A percentile compares a stretch with the other conserved stretches of the same genome.
phyloP scores from a whole-genome alignment of 2,888 invertebrate species.

The Petrolisthes cinctipes region DNA sequence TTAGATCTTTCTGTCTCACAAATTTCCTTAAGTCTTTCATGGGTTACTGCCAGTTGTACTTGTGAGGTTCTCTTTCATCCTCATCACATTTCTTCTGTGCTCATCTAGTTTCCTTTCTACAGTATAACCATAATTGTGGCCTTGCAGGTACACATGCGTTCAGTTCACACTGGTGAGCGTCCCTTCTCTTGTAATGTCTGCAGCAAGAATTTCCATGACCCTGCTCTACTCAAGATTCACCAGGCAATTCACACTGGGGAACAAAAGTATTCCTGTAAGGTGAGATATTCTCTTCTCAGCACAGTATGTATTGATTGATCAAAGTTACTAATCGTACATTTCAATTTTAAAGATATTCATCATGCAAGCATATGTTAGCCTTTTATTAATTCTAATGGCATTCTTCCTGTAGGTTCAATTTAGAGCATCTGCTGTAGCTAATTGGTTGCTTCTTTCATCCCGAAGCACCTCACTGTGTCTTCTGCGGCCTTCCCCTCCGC shows the following conservation, averaged over 20 bases:
- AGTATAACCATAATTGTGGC: background rate
- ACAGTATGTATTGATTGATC: background rate
- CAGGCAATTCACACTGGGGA: conserved; percentile 38
- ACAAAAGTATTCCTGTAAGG: conserved; percentile 36
- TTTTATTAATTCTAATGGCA: background rate
- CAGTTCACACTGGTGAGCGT: conserved; percentile 45
- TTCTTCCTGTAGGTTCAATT: too few species aligned
- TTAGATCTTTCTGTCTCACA: too few species aligned
- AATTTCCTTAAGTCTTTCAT: too few species aligned
- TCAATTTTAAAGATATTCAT: background rate
- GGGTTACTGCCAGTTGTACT: background rate
- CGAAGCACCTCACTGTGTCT: too few species aligned
- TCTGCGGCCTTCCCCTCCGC: too few species aligned
- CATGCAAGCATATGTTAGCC: background rate
- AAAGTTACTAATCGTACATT: background rate
- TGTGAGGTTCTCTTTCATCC: background rate
- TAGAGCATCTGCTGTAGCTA: too few species aligned
- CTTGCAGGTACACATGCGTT: conserved; percentile 40
- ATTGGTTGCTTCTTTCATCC: too few species aligned
- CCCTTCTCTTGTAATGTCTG: conserved; percentile 37
- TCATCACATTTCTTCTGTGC: background rate
- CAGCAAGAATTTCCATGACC: conserved; percentile 35
- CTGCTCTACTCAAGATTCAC: conserved; percentile 28
- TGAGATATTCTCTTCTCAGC: background rate
- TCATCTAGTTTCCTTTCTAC: too few species aligned